These are phyloP conservation scores for Ptilorrhoa leucosticta DNA, from an alignment of 2,113 vertebrate species.

Conservation along the genomic window DNA sequence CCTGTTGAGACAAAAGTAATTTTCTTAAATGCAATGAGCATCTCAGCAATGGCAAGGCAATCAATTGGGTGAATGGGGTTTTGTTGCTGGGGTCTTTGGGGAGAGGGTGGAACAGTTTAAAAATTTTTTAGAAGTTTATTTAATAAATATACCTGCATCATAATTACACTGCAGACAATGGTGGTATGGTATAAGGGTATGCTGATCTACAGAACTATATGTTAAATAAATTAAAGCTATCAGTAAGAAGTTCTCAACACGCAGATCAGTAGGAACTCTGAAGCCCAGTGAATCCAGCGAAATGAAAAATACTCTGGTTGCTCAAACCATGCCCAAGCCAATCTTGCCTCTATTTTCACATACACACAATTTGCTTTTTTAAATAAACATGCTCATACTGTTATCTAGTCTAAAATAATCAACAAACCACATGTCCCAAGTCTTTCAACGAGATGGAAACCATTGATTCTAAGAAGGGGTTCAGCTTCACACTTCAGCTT, in stretches of 20 bases:
- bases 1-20: neutral
- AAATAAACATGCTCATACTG: neutral
- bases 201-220: neutral
- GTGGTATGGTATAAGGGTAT: neutral
- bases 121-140: fast-evolving
- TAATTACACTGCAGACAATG: neutral
- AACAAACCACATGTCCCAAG: neutral
- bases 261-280: neutral
- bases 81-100: neutral
- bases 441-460: neutral
- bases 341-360: neutral
- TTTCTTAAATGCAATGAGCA: neutral
- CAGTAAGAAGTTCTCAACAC: neutral
- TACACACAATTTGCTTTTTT: neutral
- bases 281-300: neutral
- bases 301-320: neutral
- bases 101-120: fast-evolving
- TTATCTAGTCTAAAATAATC: neutral
- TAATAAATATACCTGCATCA: neutral
- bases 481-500: neutral
- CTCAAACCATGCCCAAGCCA: neutral
- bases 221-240: neutral
- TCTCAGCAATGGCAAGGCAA: neutral
- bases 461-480: neutral
- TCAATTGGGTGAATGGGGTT: neutral